Conservation (phyloP, 2,888 invertebrate species). For the Calameuta pallipes region DNA sequence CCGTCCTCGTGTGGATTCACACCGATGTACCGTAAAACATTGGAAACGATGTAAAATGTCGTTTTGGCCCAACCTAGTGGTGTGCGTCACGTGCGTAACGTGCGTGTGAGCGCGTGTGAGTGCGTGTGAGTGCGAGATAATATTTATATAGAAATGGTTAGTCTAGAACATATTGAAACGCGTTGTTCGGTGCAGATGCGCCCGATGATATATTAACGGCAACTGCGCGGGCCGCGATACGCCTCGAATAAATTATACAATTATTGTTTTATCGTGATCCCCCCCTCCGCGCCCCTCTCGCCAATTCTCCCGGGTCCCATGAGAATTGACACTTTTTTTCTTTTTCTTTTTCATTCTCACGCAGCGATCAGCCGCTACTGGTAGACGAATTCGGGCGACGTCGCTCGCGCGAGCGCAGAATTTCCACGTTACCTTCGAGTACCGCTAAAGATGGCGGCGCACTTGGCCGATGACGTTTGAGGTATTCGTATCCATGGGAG, state of each 20-base stretch:
- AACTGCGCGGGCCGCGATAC: constrained; percentile 62
- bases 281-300: constrained; percentile 17
- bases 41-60: not conserved
- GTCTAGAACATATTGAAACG: constrained; percentile 63
- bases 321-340: too few relatives aligned
- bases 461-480: too few relatives aligned
- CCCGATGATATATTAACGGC: constrained; percentile 66
- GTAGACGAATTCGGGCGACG: too few relatives aligned
- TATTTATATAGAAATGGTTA: constrained; percentile 58
- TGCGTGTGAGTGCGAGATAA: constrained; percentile 16
- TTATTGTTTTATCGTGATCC: constrained; percentile 63
- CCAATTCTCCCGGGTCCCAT: not conserved
- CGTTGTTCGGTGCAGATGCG: constrained; percentile 64
- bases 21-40: not conserved
- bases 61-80: not conserved
- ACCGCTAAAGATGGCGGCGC: too few relatives aligned
- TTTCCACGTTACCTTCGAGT: too few relatives aligned
- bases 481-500: constrained; percentile 11
- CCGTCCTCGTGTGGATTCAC: too few relatives aligned
- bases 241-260: constrained; percentile 64
- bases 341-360: too few relatives aligned
- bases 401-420: not conserved
- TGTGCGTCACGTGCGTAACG: too few relatives aligned
- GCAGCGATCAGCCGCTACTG: too few relatives aligned
- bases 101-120: not conserved